phyloP scores from a whole-genome alignment of 2,888 invertebrate species.

The Xestia xanthographa region DNA sequence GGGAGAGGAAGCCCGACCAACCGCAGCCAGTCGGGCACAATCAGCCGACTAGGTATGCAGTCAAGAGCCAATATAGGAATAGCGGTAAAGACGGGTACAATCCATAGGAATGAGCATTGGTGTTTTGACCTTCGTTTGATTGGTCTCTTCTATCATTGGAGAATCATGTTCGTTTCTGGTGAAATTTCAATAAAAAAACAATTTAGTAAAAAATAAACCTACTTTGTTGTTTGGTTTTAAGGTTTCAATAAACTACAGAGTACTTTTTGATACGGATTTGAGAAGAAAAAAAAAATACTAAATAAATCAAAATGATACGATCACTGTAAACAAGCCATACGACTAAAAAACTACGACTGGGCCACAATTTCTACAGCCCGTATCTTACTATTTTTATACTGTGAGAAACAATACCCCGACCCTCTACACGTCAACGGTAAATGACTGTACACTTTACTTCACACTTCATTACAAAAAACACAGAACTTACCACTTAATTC shows the following conservation, averaged over 20 bases:
- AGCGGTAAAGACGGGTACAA: too few relatives aligned
- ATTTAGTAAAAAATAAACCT: too few relatives aligned
- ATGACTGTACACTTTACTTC: slow-evolving; percentile 48
- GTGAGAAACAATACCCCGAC: slow-evolving; percentile 11
- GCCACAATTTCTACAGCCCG: neutral
- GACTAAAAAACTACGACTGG: neutral
- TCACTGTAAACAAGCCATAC: neutral
- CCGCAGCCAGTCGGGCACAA: too few relatives aligned
- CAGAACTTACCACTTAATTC: slow-evolving; percentile 56
- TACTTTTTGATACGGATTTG: neutral
- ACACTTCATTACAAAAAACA: slow-evolving; percentile 46
- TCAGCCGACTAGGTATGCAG: too few relatives aligned
- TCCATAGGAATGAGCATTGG: too few relatives aligned
- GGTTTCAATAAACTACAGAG: neutral
- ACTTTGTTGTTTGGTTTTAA: too few relatives aligned
- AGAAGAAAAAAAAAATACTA: neutral
- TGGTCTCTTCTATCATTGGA: too few relatives aligned
- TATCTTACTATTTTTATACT: slow-evolving; percentile 1
- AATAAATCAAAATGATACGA: neutral
- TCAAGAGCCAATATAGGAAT: too few relatives aligned
- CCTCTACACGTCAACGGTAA: slow-evolving; percentile 35
- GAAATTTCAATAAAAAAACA: too few relatives aligned
- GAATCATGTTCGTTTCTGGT: too few relatives aligned
- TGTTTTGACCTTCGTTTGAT: too few relatives aligned
- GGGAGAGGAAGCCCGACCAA: too few relatives aligned